Evolutionary conservation across 2,888 invertebrate genomes (phyloP).

Genomic region (Dasysyrphus tricinctus): DNA sequence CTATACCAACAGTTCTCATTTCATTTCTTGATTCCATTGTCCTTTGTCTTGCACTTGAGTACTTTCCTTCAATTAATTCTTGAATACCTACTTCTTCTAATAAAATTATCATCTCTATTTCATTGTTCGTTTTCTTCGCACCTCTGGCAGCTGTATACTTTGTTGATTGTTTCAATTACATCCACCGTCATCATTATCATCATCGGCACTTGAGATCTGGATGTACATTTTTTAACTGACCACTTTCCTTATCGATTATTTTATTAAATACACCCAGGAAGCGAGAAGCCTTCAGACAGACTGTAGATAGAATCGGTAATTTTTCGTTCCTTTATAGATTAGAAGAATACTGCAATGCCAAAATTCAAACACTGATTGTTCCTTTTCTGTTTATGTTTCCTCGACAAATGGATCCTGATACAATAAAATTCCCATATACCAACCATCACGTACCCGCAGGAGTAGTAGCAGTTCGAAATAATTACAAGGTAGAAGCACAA

Average conservation of each 20-base stretch:
- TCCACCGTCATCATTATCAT: background rate
- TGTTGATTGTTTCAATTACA: constrained; percentile 39
- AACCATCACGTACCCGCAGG: constrained; percentile 67
- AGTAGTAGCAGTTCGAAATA: constrained; percentile 63
- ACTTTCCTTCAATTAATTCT: constrained; percentile 22
- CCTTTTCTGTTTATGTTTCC: background rate
- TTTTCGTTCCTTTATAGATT: background rate
- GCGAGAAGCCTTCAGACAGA: background rate
- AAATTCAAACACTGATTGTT: constrained; percentile 7
- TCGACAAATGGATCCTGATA: constrained; percentile 67
- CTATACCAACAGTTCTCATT: background rate
- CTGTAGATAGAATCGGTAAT: background rate
- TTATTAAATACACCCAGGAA: constrained; percentile 25
- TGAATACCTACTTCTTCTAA: constrained; percentile 9
- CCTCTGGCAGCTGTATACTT: background rate
- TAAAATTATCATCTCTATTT: constrained; percentile 53
- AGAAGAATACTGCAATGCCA: constrained; percentile 44
- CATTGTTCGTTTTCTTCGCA: constrained; percentile 26
- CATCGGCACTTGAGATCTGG: background rate
- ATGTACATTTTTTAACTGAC: constrained; percentile 62
- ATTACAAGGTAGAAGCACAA: constrained; percentile 55
- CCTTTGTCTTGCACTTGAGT: constrained; percentile 1
- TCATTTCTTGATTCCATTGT: constrained; percentile 15
- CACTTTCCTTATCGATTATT: constrained; percentile 60
- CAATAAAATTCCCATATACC: constrained; percentile 54